Percentiles rank a stretch among this genome's conserved stretches.
phyloP scores from a whole-genome alignment of 1,140 invertebrate species.

The Cydia pomonella region DNA sequence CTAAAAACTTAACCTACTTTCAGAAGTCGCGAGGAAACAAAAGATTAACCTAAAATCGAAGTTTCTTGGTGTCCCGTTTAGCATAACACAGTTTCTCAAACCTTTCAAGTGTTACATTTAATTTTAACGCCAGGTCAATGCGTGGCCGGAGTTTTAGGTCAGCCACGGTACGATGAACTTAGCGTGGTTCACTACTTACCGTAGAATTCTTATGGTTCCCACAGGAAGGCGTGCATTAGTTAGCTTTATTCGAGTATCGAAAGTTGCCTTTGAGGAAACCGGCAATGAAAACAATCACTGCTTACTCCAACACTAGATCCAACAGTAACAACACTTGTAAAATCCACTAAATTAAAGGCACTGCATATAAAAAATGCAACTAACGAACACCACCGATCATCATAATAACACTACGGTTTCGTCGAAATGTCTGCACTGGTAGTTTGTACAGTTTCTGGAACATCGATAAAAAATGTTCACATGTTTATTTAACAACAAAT shows the following conservation, averaged over 20 bases:
- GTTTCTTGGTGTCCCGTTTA: constrained; percentile 27
- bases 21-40: constrained; percentile 19
- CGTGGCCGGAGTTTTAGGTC: constrained; percentile 66
- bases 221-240: constrained; percentile 78
- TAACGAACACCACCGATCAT: constrained; percentile 55
- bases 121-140: constrained; percentile 34
- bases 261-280: constrained; percentile 78
- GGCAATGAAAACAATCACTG: constrained; percentile 79
- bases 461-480: constrained; percentile 48
- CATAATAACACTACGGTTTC: constrained; percentile 51
- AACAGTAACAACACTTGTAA: constrained; percentile 67
- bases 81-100: constrained; percentile 26
- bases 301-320: constrained; percentile 62
- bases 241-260: constrained; percentile 78
- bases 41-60: constrained; percentile 28
- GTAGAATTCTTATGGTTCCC: constrained; percentile 79
- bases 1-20: constrained; percentile 14
- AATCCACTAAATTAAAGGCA: constrained; percentile 77
- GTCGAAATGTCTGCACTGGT: constrained; percentile 45
- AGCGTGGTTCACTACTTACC: constrained; percentile 72
- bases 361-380: constrained; percentile 58
- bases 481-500: constrained; percentile 53
- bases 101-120: constrained; percentile 31
- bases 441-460: constrained; percentile 42
- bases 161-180: constrained; percentile 75